These are phyloP conservation scores for Rhynchotus rufescens DNA, from an alignment of 2,797 vertebrate genomes.

Conservation along the genomic window DNA sequence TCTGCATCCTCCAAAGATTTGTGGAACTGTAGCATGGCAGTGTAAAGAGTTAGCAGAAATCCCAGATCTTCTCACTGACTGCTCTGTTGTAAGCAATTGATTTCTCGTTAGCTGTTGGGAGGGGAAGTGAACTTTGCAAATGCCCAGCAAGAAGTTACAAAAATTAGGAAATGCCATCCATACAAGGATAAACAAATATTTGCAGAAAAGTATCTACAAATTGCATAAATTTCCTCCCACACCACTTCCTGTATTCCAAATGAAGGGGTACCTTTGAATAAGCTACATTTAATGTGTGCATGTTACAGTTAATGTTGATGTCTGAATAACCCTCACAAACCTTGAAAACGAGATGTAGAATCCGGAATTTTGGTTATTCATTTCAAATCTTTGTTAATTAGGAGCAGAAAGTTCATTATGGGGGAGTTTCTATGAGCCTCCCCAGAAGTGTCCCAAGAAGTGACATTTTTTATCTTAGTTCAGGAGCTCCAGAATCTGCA, in stretches of 20 bases:
- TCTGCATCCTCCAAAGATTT: background rate
- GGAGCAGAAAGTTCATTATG: background rate
- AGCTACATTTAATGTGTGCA: background rate
- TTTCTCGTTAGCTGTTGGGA: background rate
- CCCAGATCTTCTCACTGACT: background rate
- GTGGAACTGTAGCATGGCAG: background rate
- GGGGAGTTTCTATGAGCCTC: background rate
- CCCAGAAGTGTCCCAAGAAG: background rate
- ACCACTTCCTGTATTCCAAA: background rate
- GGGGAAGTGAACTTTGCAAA: background rate
- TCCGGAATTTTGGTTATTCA: background rate
- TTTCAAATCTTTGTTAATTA: background rate
- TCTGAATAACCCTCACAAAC: background rate
- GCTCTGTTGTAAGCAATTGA: background rate
- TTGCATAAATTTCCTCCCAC: constrained; percentile 10
- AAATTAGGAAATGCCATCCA: background rate
- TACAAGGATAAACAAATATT: background rate
- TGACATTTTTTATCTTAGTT: background rate
- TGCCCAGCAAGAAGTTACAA: background rate
- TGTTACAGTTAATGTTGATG: background rate
- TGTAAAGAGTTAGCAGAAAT: background rate
- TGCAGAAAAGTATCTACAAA: background rate
- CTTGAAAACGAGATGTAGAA: background rate
- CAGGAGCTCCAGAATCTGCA: background rate
- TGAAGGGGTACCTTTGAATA: background rate